Evolutionary conservation across 2,797 vertebrate genomes (phyloP), one percentile per base, ranked within the genome.

Genomic region (Ctenopoma multispine): DNA sequence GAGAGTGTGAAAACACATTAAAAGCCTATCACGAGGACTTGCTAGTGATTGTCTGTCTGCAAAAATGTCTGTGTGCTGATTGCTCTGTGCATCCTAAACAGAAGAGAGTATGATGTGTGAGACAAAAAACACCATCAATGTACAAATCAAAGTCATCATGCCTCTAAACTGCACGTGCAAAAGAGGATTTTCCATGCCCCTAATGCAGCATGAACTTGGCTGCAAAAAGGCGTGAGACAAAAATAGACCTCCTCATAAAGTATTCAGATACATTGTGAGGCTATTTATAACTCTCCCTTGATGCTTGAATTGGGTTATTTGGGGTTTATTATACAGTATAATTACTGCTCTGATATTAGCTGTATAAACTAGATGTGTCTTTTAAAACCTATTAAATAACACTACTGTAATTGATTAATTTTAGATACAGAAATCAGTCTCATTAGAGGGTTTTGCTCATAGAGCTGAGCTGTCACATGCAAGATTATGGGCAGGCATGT

Each of bases 231-330:
- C 5, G 7, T 13, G 55, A 29, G 77, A 77, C 79, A 71, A 73
- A 89, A 92, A 92, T 92, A 93, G 83, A 82, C 27, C 54, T 10
- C 38, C 70, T 85, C 81, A 86, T 93, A 27, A 90, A 91, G 78
- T 85, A 91, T 92, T 91, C 85, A 91, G 69, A 83, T 61, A 79
- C 66, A 84, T 72, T 82, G 38, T 77, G 48, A n/a, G 34, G 64
- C 75, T 91, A 88, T 91, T 87, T 86, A 74, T 88, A 86, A 78
- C 38, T 4, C 68, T 69, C 79, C 61, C 62, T 65, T 31, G 71
- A 72, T 82, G 74, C 69, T 53, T 70, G 71, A 90, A 88, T 83
- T 73, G 76, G 85, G 65, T 64, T 88, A 80, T 82, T 85, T 79
- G 58, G 63, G 65, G 21, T 80, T 84, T 64, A 81, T 68, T 66